Evolutionary conservation across 2,888 invertebrate species (phyloP), one percentile per base, ranked within the genome.

Genomic region (Synergus laeviventris): DNA sequence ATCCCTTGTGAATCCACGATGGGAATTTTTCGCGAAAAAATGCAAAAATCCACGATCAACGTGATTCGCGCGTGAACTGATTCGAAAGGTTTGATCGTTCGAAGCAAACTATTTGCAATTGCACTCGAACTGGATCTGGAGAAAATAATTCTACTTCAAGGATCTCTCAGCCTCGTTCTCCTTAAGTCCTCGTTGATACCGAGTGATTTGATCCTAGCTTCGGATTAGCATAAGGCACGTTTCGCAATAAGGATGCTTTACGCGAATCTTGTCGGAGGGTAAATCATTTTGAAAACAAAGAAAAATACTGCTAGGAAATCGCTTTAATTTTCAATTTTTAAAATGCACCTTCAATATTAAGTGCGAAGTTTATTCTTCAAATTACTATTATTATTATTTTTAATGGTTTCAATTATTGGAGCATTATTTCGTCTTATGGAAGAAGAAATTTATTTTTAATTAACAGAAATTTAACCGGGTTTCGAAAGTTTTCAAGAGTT

Each of bases 91-190:
- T 78, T 78, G 75, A 78, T 77, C 81, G 76, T 75, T 54, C 64
- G 36, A 66, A 56, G 74, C 76, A 73, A 77, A 78, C 76, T 81
- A 81, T 81, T 79, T 80, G 79, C 76, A 79, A 81, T 75, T 77
- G 73, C 79, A 76, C 78, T 81, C 81, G 83, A 85, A 87, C 84
- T 85, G 81, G 83, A 86, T 85, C 82, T 82, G 81, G 81, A 70
- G 49, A 70, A 85, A 87, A 88, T 85, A 85, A 87, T 86, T 86
- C 81, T 78, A 76, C 80, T 83, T 88, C 86, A 87, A 89, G 87
- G 87, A 87, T 87, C 79, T 74, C 83, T 86, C 84, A 84, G 80
- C 84, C 85, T 87, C 82, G 84, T 83, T 82, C 83, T 78, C 82
- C 78, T 86, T 84, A 78, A 75, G 56, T 74, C 24, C 62, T 70